Base-by-base conservation (phyloP, 2,888 invertebrate genomes). In the Torymus auratus region DNA sequence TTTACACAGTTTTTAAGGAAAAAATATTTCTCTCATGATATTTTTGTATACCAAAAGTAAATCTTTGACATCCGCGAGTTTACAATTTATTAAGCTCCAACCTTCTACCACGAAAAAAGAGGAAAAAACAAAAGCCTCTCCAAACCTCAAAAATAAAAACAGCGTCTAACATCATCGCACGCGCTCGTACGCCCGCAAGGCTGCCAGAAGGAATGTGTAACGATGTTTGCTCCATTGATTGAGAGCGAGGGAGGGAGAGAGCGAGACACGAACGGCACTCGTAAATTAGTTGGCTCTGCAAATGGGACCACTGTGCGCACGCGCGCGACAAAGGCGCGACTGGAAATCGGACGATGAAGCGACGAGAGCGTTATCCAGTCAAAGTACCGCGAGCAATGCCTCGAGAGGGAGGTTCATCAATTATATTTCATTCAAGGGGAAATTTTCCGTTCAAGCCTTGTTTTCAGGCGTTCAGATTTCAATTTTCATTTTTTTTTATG, bases 161-260 rank as follows among this genome's bases (percentile, higher is more conserved):
- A 41, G 3, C 28, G 28, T 71, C 60, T 13, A 14, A 64, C 56
- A 20, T 56, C 56, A 74, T 65, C 28, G 50, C n/a, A 17, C 28
- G 62, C 55, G n/a, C 5, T 20, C 13, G 23, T 11, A 23, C 15
- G 17, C 5, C 11, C 28, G 28, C 28, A 28, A 28, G 28, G 28
- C 28, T 28, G 28, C 28, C 28, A 28, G 28, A 28, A 28, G 28
- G 28, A 28, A 28, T 28, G 28, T 28, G 28, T 56, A 15, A 72
- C 14, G 72, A 61, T 62, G 69, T 69, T 69, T 70, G 56, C 70
- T 58, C 15, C 70, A 50, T 58, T 70, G 60, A 60, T 60, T 70
- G 60, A 70, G 50, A 58, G 20, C 58, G 60, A 69, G 52, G 52
- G 56, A 56, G 53, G 2, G 14, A 15, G 50, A 58, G 60, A 70